Conservation (phyloP, 2,888 invertebrate genomes). For the Thera britannica region DNA sequence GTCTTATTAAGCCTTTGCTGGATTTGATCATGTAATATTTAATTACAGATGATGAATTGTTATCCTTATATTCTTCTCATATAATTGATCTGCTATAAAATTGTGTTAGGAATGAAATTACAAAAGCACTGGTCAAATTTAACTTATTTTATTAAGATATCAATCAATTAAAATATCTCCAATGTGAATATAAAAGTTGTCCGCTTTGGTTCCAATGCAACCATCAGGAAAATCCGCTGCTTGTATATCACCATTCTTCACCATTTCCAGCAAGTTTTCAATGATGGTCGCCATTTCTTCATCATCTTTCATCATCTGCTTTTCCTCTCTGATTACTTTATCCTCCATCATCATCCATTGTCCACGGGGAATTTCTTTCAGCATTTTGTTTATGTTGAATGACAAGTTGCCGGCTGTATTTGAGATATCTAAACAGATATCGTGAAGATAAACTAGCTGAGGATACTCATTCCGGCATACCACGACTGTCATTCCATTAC, state of each 20-base stretch:
- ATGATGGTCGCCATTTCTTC: conserved; percentile 26
- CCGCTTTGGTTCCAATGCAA: conserved; percentile 25
- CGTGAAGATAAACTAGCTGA: conserved; percentile 29
- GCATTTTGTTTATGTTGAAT: neutral
- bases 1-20: no score
- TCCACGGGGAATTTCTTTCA: neutral
- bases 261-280: conserved; percentile 32
- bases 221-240: conserved; percentile 28
- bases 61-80: no score
- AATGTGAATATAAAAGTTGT: conserved; percentile 28
- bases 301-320: conserved; percentile 29
- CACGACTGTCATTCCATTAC: conserved; percentile 25
- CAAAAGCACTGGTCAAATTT: neutral
- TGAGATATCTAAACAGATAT: neutral
- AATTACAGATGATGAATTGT: no score
- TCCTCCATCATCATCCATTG: conserved; percentile 19
- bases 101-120: no score
- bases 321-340: conserved; percentile 24
- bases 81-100: no score
- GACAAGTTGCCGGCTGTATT: neutral
- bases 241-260: conserved; percentile 26
- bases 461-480: conserved; percentile 23
- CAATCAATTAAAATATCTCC: conserved; percentile 31
- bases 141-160: neutral
- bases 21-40: no score